phyloP scores from a whole-genome alignment of 2,797 vertebrate species.

The Merluccius polli region DNA sequence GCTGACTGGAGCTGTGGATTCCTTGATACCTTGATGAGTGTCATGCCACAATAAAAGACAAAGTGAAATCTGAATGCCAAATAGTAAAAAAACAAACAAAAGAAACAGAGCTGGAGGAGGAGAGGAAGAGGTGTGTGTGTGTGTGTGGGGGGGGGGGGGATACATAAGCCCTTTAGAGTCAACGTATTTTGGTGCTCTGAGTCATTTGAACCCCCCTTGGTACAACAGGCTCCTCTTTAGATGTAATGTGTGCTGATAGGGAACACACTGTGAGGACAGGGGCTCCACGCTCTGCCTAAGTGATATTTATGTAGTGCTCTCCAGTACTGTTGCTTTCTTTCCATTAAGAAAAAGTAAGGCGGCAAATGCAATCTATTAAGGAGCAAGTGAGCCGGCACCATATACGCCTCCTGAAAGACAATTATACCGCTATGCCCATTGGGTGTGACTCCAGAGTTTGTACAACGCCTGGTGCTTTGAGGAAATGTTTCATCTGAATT shows the following conservation, averaged over 20 bases:
- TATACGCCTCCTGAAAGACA: conserved; percentile 27
- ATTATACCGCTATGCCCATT: conserved; percentile 6
- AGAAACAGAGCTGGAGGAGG: too few relatives aligned
- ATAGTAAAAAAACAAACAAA: background rate
- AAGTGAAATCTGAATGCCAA: background rate
- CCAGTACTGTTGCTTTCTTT: conserved; percentile 20
- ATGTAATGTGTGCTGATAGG: conserved; percentile 30
- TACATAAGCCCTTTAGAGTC: conserved; percentile 40
- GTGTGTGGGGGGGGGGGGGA: background rate
- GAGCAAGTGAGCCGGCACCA: conserved; percentile 22
- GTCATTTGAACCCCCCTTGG: conserved; percentile 30
- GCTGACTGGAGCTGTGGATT: conserved; percentile 59
- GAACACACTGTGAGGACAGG: conserved; percentile 20
- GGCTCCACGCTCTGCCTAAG: conserved; percentile 3
- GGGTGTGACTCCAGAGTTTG: conserved; percentile 15
- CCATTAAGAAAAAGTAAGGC: conserved; percentile 30
- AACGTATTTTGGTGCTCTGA: conserved; percentile 18
- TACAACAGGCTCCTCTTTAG: conserved; percentile 30
- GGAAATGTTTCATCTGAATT: background rate
- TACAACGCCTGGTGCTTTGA: conserved; percentile 6
- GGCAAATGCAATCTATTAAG: conserved; percentile 35
- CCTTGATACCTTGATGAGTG: conserved; percentile 36
- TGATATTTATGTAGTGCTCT: conserved; percentile 4
- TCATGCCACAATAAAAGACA: conserved; percentile 49
- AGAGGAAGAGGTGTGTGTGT: background rate